Percentiles rank a stretch among this genome's conserved stretches.
Evolutionary conservation across 2,113 vertebrate species (phyloP).

Genomic region (Tiliqua scincoides): DNA sequence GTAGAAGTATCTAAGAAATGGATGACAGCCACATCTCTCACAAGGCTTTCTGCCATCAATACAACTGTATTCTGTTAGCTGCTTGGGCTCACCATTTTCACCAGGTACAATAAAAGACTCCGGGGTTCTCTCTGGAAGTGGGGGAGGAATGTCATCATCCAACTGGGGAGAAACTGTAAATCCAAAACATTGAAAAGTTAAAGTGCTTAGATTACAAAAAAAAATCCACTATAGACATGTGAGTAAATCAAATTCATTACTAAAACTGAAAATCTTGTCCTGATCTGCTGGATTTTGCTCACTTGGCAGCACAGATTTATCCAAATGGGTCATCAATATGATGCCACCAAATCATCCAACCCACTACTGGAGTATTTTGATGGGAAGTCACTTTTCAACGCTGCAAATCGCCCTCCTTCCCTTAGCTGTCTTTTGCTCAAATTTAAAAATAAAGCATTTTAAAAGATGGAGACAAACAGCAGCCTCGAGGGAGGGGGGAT

Average conservation of each 20-base stretch:
- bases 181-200: slow-evolving; percentile 18
- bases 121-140: slow-evolving; percentile 89
- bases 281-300: not conserved
- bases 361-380: no score
- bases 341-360: not conserved
- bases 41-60: not conserved
- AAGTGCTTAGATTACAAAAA: not conserved
- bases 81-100: slow-evolving; percentile 73
- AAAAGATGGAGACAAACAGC: no score
- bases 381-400: no score
- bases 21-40: not conserved
- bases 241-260: not conserved
- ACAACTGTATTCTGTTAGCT: not conserved
- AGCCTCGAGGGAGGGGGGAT: no score
- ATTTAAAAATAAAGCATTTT: no score
- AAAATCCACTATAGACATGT: not conserved
- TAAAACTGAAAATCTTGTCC: no score
- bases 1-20: not conserved
- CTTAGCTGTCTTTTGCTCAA: no score
- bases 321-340: not conserved
- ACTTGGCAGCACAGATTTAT: not conserved
- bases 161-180: slow-evolving; percentile 32
- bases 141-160: slow-evolving; percentile 85
- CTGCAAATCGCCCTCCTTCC: no score
- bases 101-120: slow-evolving; percentile 87